phyloP scores from a whole-genome alignment of 1,140 invertebrate species.

The Drosophila kikkawai region DNA sequence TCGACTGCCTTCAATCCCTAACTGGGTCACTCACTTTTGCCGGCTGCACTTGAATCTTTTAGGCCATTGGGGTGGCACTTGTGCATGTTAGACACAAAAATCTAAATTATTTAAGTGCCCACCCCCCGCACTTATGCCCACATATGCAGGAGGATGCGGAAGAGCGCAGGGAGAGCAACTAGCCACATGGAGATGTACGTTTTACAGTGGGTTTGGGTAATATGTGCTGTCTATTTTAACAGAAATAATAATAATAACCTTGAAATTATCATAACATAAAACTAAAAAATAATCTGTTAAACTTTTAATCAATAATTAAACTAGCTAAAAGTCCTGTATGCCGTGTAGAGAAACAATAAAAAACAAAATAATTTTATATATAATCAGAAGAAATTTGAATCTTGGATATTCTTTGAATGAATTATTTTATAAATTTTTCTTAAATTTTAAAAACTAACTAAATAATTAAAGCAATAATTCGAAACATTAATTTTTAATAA shows the following conservation, averaged over 20 bases:
- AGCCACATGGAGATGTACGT: constrained; percentile 26
- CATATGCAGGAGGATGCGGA: constrained; percentile 13
- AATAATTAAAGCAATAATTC: background rate
- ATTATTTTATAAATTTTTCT: too few species aligned
- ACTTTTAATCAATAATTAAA: too few species aligned
- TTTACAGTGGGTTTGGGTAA: constrained; percentile 20
- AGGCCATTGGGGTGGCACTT: constrained; percentile 76
- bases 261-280: too few species aligned
- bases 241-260: too few species aligned
- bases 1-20: constrained; percentile 42
- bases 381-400: too few species aligned
- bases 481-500: background rate
- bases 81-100: constrained; percentile 84
- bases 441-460: background rate
- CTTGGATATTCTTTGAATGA: too few species aligned
- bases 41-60: constrained; percentile 81
- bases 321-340: too few species aligned
- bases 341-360: too few species aligned
- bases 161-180: constrained; percentile 17
- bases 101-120: constrained; percentile 82
- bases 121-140: constrained; percentile 12
- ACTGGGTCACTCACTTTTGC: constrained; percentile 79
- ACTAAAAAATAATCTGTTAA: too few species aligned
- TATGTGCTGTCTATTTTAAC: too few species aligned
- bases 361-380: too few species aligned